Conservation (phyloP, 2,888 invertebrate genomes). For the Trypoxylon attenuatum region DNA sequence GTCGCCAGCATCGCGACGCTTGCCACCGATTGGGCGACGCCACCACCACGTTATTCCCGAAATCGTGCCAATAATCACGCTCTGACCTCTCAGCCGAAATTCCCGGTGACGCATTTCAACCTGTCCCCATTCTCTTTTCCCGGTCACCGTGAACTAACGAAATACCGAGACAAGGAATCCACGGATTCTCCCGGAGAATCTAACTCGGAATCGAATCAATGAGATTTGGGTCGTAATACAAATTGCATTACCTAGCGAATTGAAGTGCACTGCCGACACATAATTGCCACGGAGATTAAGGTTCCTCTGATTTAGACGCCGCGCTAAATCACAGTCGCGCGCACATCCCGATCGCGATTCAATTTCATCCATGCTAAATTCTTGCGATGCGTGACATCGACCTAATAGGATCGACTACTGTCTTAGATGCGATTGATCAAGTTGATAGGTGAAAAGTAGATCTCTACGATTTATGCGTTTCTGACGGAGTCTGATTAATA, state of each 20-base stretch:
- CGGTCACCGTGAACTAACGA: background rate
- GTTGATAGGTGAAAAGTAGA: too few relatives aligned
- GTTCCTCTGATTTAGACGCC: too few relatives aligned
- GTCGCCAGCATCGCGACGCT: slow-evolving; percentile 18
- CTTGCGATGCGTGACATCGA: too few relatives aligned
- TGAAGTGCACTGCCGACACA: too few relatives aligned
- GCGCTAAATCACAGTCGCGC: too few relatives aligned
- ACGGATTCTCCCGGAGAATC: background rate
- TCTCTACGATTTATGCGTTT: too few relatives aligned
- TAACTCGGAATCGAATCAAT: background rate
- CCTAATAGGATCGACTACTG: too few relatives aligned
- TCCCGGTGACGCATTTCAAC: background rate
- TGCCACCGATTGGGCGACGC: slow-evolving; percentile 33
- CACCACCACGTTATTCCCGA: slow-evolving; percentile 1
- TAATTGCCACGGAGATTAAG: too few relatives aligned
- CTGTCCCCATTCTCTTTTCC: background rate
- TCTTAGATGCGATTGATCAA: too few relatives aligned
- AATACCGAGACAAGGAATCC: background rate
- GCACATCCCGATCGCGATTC: too few relatives aligned
- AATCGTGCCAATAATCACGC: slow-evolving; percentile 19
- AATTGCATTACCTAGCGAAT: background rate
- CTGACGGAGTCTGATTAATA: too few relatives aligned
- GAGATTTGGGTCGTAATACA: background rate
- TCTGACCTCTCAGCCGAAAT: background rate
- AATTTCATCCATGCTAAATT: too few relatives aligned